A percentile compares a stretch with the other conserved stretches of the same genome.
These are phyloP conservation scores for Noctuana brunneofusca DNA, from an alignment of 2,888 invertebrate species.

Conservation along the genomic window DNA sequence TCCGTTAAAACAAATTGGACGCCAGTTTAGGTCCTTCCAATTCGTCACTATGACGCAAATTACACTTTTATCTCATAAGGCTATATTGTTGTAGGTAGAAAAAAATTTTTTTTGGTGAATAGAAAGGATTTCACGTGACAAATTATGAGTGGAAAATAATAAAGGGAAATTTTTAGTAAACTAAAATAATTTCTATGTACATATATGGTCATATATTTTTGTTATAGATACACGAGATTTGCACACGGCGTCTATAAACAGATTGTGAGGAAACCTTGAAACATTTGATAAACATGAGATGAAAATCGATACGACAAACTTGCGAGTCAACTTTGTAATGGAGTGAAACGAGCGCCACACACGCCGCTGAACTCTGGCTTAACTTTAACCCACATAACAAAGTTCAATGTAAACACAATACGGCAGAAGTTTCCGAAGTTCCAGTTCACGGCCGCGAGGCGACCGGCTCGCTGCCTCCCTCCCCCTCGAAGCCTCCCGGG, in stretches of 20 bases:
- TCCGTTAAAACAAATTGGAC: too few relatives aligned
- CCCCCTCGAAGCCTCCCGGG: slow-evolving; percentile 36
- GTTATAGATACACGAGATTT: not conserved
- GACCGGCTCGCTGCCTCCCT: slow-evolving; percentile 51
- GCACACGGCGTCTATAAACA: slow-evolving; percentile 8
- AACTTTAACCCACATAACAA: slow-evolving; percentile 84
- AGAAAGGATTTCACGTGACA: too few relatives aligned
- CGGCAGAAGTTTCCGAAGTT: slow-evolving; percentile 78
- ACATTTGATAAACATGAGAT: slow-evolving; percentile 77
- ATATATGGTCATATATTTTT: not conserved
- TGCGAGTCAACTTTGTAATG: slow-evolving; percentile 77
- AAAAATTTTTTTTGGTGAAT: too few relatives aligned
- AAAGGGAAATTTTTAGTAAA: too few relatives aligned
- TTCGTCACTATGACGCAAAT: too few relatives aligned
- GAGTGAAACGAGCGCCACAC: slow-evolving; percentile 74
- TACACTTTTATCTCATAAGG: too few relatives aligned
- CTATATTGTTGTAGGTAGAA: too few relatives aligned
- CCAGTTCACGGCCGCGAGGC: slow-evolving; percentile 79
- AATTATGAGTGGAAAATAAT: too few relatives aligned
- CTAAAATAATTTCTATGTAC: too few relatives aligned
- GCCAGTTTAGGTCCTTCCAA: too few relatives aligned
- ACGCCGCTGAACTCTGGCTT: slow-evolving; percentile 79
- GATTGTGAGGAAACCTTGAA: slow-evolving; percentile 65
- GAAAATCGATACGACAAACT: slow-evolving; percentile 80
- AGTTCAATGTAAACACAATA: slow-evolving; percentile 83